Percentiles rank a stretch among this genome's conserved stretches.
These are phyloP conservation scores for Meghimatium bilineatum DNA, from an alignment of 2,888 invertebrate species.

Conservation along the genomic window DNA sequence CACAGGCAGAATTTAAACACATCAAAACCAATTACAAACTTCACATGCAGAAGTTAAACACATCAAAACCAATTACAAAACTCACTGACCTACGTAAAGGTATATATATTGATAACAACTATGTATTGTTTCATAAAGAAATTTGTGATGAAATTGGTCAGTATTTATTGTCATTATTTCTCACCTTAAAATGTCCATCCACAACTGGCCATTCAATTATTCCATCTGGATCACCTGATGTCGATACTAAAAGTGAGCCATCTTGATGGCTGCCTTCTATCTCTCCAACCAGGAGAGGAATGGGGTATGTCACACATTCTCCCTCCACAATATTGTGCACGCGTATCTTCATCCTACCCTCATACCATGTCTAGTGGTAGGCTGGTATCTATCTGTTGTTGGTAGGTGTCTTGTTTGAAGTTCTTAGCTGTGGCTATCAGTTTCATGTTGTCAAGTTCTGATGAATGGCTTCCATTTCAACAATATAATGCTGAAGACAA, in stretches of 20 bases:
- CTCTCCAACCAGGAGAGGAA: conserved; percentile 72
- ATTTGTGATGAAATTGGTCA: no score
- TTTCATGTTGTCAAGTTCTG: conserved; percentile 1
- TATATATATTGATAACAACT: no score
- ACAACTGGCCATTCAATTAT: conserved; percentile 80
- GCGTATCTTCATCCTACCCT: conserved; percentile 63
- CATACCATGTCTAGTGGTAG: neutral
- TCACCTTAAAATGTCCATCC: conserved; percentile 83
- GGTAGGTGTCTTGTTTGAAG: neutral
- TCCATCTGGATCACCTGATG: conserved; percentile 56
- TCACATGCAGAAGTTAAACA: no score
- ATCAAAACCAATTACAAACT: no score
- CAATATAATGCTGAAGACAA: neutral
- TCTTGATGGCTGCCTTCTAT: conserved; percentile 65
- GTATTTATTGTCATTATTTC: neutral
- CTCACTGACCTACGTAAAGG: no score
- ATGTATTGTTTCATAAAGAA: no score
- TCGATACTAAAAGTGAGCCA: conserved; percentile 64
- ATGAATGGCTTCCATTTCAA: neutral
- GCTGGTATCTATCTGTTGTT: neutral
- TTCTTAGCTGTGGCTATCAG: neutral
- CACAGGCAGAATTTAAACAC: no score
- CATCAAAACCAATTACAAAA: no score
- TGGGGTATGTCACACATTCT: conserved; percentile 66
- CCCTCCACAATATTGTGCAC: conserved; percentile 69